phyloP scores from a whole-genome alignment of 2,797 vertebrate species.

The Anabacerthia variegaticeps region DNA sequence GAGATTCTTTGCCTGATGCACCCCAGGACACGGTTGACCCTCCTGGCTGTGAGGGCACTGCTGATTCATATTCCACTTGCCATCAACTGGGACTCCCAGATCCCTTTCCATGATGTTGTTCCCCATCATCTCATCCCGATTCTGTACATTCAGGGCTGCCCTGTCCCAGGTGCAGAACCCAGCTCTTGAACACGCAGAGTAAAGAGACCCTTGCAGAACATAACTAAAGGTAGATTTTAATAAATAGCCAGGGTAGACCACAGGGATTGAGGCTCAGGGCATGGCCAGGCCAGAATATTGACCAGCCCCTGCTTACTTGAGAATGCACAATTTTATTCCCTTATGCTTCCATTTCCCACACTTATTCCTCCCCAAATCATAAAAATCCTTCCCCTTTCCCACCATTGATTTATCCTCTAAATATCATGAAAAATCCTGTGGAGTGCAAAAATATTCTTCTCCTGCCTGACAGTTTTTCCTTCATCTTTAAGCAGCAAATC shows the following conservation, averaged over 20 bases:
- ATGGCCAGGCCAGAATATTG: not conserved
- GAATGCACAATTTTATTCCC: not conserved
- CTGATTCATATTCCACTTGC: not conserved
- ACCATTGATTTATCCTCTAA: not conserved
- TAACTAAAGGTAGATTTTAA: not conserved
- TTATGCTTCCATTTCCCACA: not conserved
- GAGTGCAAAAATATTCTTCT: not conserved
- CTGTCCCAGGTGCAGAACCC: not conserved
- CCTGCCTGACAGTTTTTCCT: accelerated
- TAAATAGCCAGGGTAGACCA: not conserved
- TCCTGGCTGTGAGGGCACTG: not conserved
- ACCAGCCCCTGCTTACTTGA: not conserved
- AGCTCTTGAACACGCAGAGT: not conserved
- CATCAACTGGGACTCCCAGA: not conserved
- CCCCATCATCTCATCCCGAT: not conserved
- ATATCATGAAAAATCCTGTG: not conserved
- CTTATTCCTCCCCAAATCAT: not conserved
- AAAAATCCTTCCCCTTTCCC: not conserved
- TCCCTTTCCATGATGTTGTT: not conserved
- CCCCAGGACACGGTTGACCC: accelerated
- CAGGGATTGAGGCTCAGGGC: not conserved
- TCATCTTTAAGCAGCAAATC: not conserved
- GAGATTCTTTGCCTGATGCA: accelerated
- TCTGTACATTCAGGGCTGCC: not conserved
- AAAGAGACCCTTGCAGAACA: not conserved